A percentile compares a stretch with the other conserved stretches of the same genome.
These are phyloP conservation scores for Coregonus sp. DNA, from an alignment of 2,797 vertebrate genomes.

Conservation along the genomic window DNA sequence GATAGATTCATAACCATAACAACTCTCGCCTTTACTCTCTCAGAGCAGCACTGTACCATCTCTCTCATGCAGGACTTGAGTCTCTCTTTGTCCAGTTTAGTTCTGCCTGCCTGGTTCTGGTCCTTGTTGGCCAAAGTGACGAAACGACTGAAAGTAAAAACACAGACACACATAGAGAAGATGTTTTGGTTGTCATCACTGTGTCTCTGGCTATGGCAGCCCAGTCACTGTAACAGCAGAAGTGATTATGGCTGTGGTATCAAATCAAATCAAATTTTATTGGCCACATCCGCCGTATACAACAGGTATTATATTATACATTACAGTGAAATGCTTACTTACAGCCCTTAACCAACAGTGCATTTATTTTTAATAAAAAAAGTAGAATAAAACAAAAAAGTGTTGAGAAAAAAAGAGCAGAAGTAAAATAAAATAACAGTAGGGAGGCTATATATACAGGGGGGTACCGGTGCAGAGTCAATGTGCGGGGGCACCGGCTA, in stretches of 20 bases:
- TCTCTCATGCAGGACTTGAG: slow-evolving; percentile 92
- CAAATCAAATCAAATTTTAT: no score
- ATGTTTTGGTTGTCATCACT: not conserved
- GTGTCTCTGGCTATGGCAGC: not conserved
- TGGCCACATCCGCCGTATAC: no score
- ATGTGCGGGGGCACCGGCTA: no score
- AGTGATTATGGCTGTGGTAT: not conserved
- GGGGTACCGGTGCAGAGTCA: no score
- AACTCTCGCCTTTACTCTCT: not conserved
- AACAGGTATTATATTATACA: no score
- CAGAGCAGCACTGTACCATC: slow-evolving; percentile 74
- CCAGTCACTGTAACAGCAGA: not conserved
- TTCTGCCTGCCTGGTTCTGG: slow-evolving; percentile 83
- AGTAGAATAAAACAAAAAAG: no score
- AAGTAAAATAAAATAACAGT: no score
- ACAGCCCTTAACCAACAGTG: no score
- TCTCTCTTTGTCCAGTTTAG: slow-evolving; percentile 89
- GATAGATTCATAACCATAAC: not conserved
- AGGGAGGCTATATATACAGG: no score
- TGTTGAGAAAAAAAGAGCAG: no score
- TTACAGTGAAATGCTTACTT: no score
- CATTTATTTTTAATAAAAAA: no score
- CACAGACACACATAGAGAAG: not conserved
- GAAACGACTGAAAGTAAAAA: slow-evolving; percentile 77
- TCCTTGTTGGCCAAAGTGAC: slow-evolving; percentile 89